Percentiles rank a stretch among this genome's conserved stretches.
phyloP scores from a whole-genome alignment of 2,888 invertebrate genomes.

The Stramonita haemastoma region DNA sequence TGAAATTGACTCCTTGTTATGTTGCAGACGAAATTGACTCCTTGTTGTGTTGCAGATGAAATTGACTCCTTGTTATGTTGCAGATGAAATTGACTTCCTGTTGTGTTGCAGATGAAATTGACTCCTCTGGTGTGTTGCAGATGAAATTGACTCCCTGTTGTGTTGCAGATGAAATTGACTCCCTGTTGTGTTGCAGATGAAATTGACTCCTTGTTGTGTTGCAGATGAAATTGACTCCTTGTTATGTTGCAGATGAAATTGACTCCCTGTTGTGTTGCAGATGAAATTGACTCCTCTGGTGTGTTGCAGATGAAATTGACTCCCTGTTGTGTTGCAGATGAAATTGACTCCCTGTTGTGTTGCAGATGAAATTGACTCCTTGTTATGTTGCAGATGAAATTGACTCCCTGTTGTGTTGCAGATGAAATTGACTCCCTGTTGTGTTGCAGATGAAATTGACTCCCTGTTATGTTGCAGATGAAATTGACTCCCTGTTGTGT shows the following conservation, averaged over 20 bases:
- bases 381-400: too few species aligned
- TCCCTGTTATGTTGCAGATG: constrained; percentile 86
- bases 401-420: constrained; percentile 80
- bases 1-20: too few species aligned
- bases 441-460: too few species aligned
- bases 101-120: too few species aligned
- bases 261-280: constrained; percentile 96
- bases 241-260: constrained; percentile 89
- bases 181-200: constrained; percentile 88
- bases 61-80: too few species aligned
- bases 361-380: constrained; percentile 97
- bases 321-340: constrained; percentile 94
- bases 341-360: too few species aligned
- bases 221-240: too few species aligned
- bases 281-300: too few species aligned
- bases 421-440: constrained; percentile 98
- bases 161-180: too few species aligned
- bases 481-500: constrained; percentile 96
- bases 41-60: constrained; percentile 90
- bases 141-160: constrained; percentile 97
- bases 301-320: constrained; percentile 93
- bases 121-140: constrained; percentile 82
- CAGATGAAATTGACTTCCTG: constrained; percentile 98
- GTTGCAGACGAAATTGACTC: constrained; percentile 97
- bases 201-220: constrained; percentile 95